These are phyloP conservation scores for Ariolimax columbianus DNA, from an alignment of 2,888 invertebrate genomes.

Conservation along the genomic window DNA sequence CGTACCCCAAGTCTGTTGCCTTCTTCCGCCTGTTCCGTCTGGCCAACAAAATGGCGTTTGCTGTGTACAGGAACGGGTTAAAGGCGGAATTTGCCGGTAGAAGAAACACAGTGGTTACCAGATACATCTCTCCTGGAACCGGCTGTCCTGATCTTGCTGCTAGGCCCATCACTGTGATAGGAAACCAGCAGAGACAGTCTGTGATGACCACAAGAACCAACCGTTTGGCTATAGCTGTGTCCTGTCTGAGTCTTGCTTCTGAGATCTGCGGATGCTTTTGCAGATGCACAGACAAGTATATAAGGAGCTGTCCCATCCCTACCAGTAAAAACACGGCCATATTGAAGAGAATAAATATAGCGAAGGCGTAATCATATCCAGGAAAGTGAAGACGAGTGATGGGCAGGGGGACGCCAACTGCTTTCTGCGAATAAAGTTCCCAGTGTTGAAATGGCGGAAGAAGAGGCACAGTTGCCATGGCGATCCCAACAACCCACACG, in stretches of 20 bases:
- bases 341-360: slow-evolving; percentile 51
- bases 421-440: slow-evolving; percentile 53
- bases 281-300: slow-evolving; percentile 50
- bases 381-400: slow-evolving; percentile 41
- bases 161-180: slow-evolving; percentile 52
- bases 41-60: slow-evolving; percentile 49
- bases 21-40: slow-evolving; percentile 33
- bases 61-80: slow-evolving; percentile 76
- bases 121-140: slow-evolving; percentile 51
- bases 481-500: slow-evolving; percentile 35
- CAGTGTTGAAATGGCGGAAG: slow-evolving; percentile 45
- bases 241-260: slow-evolving; percentile 22
- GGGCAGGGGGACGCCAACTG: slow-evolving; percentile 53
- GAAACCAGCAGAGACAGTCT: slow-evolving; percentile 53
- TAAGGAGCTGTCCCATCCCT: slow-evolving; percentile 48
- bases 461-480: slow-evolving; percentile 47
- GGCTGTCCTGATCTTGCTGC: slow-evolving; percentile 45
- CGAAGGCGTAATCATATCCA: slow-evolving; percentile 50
- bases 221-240: slow-evolving; percentile 49
- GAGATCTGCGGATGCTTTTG: slow-evolving; percentile 37
- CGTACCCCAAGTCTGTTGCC: neutral
- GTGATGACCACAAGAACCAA: slow-evolving; percentile 47
- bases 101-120: slow-evolving; percentile 76
- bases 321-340: slow-evolving; percentile 49
- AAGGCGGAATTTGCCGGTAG: slow-evolving; percentile 81